A percentile compares a stretch with the other conserved stretches of the same genome.
phyloP scores from a whole-genome alignment of 2,797 vertebrate genomes.

The Pipistrellus pygmaeus region DNA sequence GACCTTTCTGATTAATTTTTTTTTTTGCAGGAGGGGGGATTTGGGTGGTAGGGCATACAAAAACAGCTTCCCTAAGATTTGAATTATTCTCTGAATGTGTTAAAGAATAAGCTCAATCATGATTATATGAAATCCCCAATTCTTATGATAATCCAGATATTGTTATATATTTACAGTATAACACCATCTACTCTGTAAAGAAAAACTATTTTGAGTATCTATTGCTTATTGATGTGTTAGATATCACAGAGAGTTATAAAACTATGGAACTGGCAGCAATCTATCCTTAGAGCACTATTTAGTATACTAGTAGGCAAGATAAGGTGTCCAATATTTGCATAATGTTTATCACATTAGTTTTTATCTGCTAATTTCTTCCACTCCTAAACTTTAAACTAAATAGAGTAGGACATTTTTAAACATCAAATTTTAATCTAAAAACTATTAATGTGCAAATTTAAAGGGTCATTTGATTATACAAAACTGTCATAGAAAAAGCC shows the following conservation, averaged over 20 bases:
- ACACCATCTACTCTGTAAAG: neutral
- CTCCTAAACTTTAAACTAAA: slow-evolving; percentile 22
- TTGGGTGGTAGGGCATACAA: neutral
- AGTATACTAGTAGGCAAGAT: neutral
- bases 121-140: neutral
- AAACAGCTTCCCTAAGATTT: neutral
- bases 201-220: slow-evolving; percentile 2
- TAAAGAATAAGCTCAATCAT: slow-evolving; percentile 18
- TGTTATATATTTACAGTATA: neutral
- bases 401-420: slow-evolving; percentile 29
- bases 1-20: neutral
- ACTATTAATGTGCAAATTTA: neutral
- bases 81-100: neutral
- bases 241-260: neutral
- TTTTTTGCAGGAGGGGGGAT: too few species aligned
- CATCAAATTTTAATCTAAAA: slow-evolving; percentile 27
- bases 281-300: neutral
- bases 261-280: neutral
- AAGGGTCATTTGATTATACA: slow-evolving; percentile 7
- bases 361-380: neutral
- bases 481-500: neutral
- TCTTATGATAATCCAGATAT: slow-evolving; percentile 13
- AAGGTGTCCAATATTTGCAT: neutral
- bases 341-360: neutral
- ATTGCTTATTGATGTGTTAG: neutral